A percentile compares a stretch with the other conserved stretches of the same genome.
These are phyloP conservation scores for Triplophysa dalaica DNA, from an alignment of 2,113 vertebrate species.

Conservation along the genomic window DNA sequence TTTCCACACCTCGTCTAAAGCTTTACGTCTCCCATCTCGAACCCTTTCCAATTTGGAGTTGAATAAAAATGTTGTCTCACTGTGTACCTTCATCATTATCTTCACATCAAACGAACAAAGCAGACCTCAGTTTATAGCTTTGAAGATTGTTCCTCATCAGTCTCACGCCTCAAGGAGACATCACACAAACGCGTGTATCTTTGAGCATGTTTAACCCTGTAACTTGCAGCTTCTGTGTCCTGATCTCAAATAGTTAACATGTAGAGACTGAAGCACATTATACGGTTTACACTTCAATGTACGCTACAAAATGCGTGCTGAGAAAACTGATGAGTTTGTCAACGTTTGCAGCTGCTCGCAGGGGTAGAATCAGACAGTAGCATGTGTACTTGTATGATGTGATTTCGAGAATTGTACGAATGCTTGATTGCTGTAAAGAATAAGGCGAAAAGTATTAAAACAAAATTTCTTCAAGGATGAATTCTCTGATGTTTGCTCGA, in stretches of 20 bases:
- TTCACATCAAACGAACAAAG: constrained; percentile 69
- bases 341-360: constrained; percentile 63
- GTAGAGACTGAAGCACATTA: constrained; percentile 27
- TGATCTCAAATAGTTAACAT: constrained; percentile 6
- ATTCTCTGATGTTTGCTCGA: not conserved
- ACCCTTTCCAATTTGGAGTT: constrained; percentile 51
- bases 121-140: constrained; percentile 64
- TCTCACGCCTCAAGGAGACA: constrained; percentile 59
- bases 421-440: constrained; percentile 63
- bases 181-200: constrained; percentile 53
- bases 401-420: constrained; percentile 66
- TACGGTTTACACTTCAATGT: constrained; percentile 47
- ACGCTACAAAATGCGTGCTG: constrained; percentile 58
- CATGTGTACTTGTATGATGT: constrained; percentile 66
- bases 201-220: constrained; percentile 56
- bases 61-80: constrained; percentile 54
- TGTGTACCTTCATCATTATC: constrained; percentile 70
- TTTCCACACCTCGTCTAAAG: constrained; percentile 5
- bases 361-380: constrained; percentile 52
- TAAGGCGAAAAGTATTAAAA: constrained; percentile 19
- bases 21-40: constrained; percentile 27
- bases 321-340: constrained; percentile 69
- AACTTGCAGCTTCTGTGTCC: not conserved
- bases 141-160: constrained; percentile 66
- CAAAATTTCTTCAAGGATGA: constrained; percentile 11